Base-by-base conservation (phyloP, 2,113 vertebrate genomes). In the Carlito syrichta region DNA sequence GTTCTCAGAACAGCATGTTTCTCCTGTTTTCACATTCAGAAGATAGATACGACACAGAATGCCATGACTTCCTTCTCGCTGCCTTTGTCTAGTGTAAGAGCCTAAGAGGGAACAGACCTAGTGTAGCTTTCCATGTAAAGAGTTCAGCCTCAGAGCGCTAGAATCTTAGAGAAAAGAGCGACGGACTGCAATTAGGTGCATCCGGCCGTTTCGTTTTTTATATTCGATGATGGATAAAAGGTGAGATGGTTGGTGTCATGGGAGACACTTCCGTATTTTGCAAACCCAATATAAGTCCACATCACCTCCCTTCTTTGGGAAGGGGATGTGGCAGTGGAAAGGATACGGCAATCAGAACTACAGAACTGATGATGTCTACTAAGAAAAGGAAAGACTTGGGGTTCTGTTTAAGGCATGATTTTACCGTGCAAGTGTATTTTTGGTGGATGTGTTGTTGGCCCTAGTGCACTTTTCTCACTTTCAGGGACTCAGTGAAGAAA, bases 141-240 rank as follows among this genome's bases (percentile, higher is more conserved):
- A 4, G 14, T 78, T 43, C 27, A 63, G 6, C 48, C 19, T 78
- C 8, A 30, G 4, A 1, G 52, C 1, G 9, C 8, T 5, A 17
- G 40, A 9, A 38, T 63, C 52, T 58, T 77, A 69, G 54, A 89
- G 73, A 79, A 13, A 73, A 50, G 27, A 82, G 2, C 20, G 17
- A 8, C 3, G 13, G 12, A 16, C 16, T 60, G 27, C 12, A 25
- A 8, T 27, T 50, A 10, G n/a, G 7, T 4, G 12, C 0, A 7
- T 2, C 8, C 5, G 3, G 52, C 35, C 43, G 8, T 56, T 82
- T 52, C 40, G 16, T 23, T 19, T 22, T 54, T 79, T 23, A 30
- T 4, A 8, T 87, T 14, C 45, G 35, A 17, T 32, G 19, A 8
- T 0, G 8, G 56, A 45, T 20, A 43, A 43, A 30, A 74, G 74